These are phyloP conservation scores for Pachyuromys duprasi DNA, from an alignment of 2,797 vertebrate species.

Conservation along the genomic window DNA sequence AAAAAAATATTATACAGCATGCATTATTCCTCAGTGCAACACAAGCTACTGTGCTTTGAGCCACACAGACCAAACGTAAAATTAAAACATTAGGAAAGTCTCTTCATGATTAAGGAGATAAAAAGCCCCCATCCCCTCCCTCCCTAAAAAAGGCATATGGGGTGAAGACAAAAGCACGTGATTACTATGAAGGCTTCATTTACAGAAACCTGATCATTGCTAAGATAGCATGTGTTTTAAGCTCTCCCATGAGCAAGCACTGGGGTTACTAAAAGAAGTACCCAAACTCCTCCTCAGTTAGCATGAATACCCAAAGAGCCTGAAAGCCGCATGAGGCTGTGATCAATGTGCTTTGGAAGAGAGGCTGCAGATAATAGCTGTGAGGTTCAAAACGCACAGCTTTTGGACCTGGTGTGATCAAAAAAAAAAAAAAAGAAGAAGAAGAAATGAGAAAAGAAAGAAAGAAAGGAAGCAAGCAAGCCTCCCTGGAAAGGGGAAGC, in stretches of 20 bases:
- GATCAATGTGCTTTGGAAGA: neutral
- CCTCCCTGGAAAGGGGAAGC: neutral
- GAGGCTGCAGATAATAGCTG: neutral
- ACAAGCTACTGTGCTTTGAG: constrained; percentile 13
- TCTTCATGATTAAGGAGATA: constrained; percentile 40
- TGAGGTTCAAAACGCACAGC: neutral
- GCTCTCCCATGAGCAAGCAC: neutral
- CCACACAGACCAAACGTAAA: constrained; percentile 42
- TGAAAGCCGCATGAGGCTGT: neutral
- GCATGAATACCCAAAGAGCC: neutral
- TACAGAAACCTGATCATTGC: constrained; percentile 28
- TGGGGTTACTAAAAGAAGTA: constrained; percentile 52
- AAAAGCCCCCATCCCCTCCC: neutral
- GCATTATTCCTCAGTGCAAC: neutral
- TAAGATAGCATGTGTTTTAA: constrained; percentile 43
- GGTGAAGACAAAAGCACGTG: constrained; percentile 60
- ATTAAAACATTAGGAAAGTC: constrained; percentile 39
- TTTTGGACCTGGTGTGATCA: neutral
- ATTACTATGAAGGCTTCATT: constrained; percentile 55
- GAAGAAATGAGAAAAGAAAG: too few species aligned
- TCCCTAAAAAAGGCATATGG: neutral
- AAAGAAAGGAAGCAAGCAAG: neutral
- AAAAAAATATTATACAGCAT: constrained; percentile 32
- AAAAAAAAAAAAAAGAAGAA: neutral
- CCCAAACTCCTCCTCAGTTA: neutral